Percentiles rank a stretch among this genome's conserved stretches.
Conservation (phyloP, 2,888 invertebrate species). For the Plagodis pulveraria region DNA sequence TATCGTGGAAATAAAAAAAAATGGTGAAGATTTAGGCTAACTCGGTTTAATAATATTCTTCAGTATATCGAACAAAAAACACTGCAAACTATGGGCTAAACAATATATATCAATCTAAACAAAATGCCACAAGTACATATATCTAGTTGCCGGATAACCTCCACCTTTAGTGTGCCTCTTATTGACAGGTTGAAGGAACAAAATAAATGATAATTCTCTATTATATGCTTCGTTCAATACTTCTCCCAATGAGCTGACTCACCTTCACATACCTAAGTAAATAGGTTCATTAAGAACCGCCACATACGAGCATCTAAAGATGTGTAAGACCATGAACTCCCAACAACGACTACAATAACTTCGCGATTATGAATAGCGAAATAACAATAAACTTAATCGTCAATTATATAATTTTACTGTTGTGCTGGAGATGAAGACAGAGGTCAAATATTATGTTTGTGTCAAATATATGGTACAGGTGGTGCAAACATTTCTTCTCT, state of each 20-base stretch:
- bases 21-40: too few species aligned
- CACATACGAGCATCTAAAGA: constrained; percentile 26
- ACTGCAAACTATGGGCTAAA: too few species aligned
- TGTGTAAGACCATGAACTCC: constrained; percentile 21
- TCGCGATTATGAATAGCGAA: constrained; percentile 28
- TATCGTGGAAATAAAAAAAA: too few species aligned
- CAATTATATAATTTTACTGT: constrained; percentile 25
- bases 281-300: constrained; percentile 42
- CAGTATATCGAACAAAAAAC: too few species aligned
- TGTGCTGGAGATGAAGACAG: constrained; percentile 10
- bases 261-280: constrained; percentile 49
- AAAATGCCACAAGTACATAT: too few species aligned
- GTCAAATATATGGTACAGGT: background rate
- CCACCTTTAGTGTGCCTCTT: background rate
- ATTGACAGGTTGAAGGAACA: constrained; percentile 21
- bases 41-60: too few species aligned
- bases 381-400: constrained; percentile 33
- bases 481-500: too few species aligned
- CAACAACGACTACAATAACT: constrained; percentile 21
- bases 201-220: constrained; percentile 20
- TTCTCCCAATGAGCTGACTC: constrained; percentile 39
- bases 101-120: too few species aligned
- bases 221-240: constrained; percentile 30
- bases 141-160: too few species aligned
- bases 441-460: constrained; percentile 23